These are phyloP conservation scores for Frankliniella fusca DNA, from an alignment of 2,888 invertebrate species.

Conservation along the genomic window DNA sequence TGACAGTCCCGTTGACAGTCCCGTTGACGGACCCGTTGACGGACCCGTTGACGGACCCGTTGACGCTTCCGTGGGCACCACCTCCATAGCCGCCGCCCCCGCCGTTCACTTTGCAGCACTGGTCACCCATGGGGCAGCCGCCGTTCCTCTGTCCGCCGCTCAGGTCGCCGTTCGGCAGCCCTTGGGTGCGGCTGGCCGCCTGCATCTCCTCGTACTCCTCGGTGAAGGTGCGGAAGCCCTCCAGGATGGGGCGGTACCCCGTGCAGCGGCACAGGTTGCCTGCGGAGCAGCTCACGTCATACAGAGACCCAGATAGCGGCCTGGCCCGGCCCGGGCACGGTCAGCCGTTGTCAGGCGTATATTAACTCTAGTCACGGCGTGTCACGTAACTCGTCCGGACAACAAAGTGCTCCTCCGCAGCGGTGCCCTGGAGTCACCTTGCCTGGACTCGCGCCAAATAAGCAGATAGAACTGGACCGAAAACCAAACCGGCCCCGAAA, in stretches of 20 bases:
- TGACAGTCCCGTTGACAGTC: background rate
- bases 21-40: background rate
- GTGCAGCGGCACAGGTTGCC: conserved; percentile 84
- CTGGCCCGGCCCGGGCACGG: background rate
- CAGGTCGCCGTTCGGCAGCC: background rate
- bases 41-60: background rate
- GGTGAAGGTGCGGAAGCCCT: conserved; percentile 80
- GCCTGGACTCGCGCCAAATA: no score
- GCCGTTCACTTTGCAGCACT: conserved; percentile 56
- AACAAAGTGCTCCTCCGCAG: no score
- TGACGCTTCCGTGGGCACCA: background rate
- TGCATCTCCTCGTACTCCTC: conserved; percentile 64
- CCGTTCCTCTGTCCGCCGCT: conserved; percentile 40
- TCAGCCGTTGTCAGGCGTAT: background rate
- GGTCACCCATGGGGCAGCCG: conserved; percentile 59
- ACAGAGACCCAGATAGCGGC: background rate
- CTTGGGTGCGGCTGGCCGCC: conserved; percentile 30
- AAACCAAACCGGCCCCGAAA: background rate
- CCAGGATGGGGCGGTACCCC: conserved; percentile 88
- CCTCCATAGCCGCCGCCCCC: background rate
- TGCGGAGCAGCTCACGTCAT: conserved; percentile 37
- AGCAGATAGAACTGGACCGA: no score
- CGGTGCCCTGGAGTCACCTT: no score
- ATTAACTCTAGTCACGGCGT: background rate
- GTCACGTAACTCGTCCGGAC: background rate